Conservation (phyloP, 2,888 invertebrate genomes). For the Polyommatus iphigenia region DNA sequence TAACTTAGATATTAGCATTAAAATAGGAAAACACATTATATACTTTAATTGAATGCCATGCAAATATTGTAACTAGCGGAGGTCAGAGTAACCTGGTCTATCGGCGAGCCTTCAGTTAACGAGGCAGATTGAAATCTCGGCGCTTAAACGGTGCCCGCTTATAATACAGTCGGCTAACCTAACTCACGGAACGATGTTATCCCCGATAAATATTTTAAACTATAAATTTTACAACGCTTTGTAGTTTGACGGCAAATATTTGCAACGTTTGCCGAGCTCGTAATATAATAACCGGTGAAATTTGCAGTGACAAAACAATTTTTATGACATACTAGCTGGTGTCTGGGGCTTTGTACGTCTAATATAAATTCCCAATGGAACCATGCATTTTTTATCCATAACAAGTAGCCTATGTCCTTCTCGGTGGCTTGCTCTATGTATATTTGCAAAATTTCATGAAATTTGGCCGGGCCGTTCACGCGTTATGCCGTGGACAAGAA, state of each 20-base stretch:
- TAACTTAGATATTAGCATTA: not conserved
- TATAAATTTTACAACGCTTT: conserved; percentile 26
- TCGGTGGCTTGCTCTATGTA: too few relatives aligned
- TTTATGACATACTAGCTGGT: not conserved
- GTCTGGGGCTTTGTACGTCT: not conserved
- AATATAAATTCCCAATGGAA: not conserved
- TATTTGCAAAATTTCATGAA: not conserved
- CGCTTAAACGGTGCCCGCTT: conserved; percentile 21
- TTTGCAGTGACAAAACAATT: not conserved
- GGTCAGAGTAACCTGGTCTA: conserved; percentile 25
- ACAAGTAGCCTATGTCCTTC: not conserved
- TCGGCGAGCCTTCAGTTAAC: conserved; percentile 26
- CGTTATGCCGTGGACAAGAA: not conserved
- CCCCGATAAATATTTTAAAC: conserved; percentile 29
- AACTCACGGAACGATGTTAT: conserved; percentile 30
- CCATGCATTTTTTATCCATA: not conserved
- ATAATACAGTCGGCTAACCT: conserved; percentile 28
- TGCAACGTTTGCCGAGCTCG: conserved; percentile 3
- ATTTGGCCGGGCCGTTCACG: not conserved
- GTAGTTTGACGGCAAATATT: conserved; percentile 18
- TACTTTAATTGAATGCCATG: conserved; percentile 24
- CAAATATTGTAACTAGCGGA: conserved; percentile 23
- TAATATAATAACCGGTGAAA: conserved; percentile 3
- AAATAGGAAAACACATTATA: conserved; percentile 13
- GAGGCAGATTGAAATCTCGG: conserved; percentile 31